These are phyloP conservation scores for Gisinianus flammeolus DNA, from an alignment of 2,888 invertebrate species.

Conservation along the genomic window DNA sequence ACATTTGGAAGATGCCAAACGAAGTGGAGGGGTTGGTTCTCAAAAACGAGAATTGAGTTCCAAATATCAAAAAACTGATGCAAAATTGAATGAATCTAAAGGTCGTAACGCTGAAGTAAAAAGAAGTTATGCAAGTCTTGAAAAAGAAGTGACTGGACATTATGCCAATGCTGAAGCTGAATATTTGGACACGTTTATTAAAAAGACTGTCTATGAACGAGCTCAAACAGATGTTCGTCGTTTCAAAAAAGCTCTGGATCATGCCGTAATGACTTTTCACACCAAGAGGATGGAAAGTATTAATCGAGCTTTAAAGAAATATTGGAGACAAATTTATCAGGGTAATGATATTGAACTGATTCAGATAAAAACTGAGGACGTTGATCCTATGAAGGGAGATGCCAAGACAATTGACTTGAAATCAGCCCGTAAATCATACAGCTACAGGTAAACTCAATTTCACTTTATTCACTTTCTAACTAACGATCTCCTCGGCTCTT, in stretches of 20 bases:
- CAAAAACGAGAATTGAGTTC: constrained; percentile 34
- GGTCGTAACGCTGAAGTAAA: constrained; percentile 62
- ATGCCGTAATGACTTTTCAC: constrained; percentile 90
- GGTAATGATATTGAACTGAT: constrained; percentile 98
- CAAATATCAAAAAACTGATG: not conserved
- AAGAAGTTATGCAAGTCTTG: constrained; percentile 61
- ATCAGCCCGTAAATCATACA: constrained; percentile 47
- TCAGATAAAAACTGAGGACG: constrained; percentile 79
- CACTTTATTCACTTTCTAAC: too few species aligned
- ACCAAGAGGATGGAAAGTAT: constrained; percentile 90
- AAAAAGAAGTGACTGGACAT: constrained; percentile 70
- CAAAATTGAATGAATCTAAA: constrained; percentile 59
- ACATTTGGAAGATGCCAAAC: constrained; percentile 65
- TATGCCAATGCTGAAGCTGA: constrained; percentile 74
- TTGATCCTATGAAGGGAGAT: constrained; percentile 16
- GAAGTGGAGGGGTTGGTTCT: constrained; percentile 41
- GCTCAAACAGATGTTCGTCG: constrained; percentile 76
- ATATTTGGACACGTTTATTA: constrained; percentile 72
- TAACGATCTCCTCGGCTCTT: too few species aligned
- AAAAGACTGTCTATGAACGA: constrained; percentile 68
- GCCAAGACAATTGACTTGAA: constrained; percentile 43
- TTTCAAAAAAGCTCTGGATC: constrained; percentile 81
- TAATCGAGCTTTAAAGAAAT: constrained; percentile 83
- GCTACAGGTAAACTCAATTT: constrained; percentile 58
- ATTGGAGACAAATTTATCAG: constrained; percentile 80